Conservation (phyloP, 2,888 invertebrate species). For the Conchocele bisecta region DNA sequence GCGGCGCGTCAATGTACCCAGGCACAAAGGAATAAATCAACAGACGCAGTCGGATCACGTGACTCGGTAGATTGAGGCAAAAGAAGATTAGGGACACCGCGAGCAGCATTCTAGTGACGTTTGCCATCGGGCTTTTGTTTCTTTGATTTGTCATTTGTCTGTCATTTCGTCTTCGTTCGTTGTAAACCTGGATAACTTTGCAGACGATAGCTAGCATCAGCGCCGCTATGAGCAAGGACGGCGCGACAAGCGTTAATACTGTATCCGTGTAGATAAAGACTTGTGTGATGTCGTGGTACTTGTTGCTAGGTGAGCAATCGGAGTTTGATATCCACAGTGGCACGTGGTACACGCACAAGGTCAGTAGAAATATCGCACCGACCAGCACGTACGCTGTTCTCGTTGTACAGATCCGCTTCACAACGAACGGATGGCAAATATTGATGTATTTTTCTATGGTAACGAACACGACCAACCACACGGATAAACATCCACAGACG, state of each 20-base stretch:
- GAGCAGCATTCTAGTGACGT: conserved; percentile 1
- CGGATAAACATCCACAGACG: conserved; percentile 86
- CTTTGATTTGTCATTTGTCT: background rate
- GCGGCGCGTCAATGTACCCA: conserved; percentile 13
- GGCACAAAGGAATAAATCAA: conserved; percentile 21
- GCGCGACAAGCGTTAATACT: conserved; percentile 29
- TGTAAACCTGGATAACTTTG: conserved; percentile 8
- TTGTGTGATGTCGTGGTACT: conserved; percentile 46
- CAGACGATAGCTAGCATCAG: conserved; percentile 22
- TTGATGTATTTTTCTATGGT: conserved; percentile 93
- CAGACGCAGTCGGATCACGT: conserved; percentile 5
- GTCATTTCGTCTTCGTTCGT: background rate
- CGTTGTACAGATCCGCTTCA: conserved; percentile 62
- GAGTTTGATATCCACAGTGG: conserved; percentile 64
- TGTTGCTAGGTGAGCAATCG: conserved; percentile 54
- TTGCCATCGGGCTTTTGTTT: background rate
- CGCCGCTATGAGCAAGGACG: conserved; percentile 9
- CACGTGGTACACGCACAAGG: conserved; percentile 63
- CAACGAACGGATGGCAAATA: conserved; percentile 89
- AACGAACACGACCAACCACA: conserved; percentile 93
- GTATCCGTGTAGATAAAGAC: conserved; percentile 62
- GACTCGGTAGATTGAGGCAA: conserved; percentile 3
- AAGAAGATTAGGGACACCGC: conserved; percentile 5
- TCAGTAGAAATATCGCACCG: conserved; percentile 40
- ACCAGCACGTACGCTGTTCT: conserved; percentile 62